phyloP scores from a whole-genome alignment of 30 jellyfish, hydroid and myxozoan species.

The Pseudorhiza aurosa region DNA sequence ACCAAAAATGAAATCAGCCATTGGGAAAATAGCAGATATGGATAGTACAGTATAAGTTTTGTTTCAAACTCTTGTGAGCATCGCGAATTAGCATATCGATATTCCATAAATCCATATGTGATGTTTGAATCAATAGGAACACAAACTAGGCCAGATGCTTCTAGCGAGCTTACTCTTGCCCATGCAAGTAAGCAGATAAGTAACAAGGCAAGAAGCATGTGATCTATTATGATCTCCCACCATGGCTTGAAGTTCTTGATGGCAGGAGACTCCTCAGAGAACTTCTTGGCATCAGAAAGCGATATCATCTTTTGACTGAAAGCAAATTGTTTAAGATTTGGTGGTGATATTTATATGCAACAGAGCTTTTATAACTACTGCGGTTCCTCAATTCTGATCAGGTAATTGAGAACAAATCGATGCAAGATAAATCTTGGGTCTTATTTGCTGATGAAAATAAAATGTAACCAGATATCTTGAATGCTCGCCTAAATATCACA shows the following conservation, averaged over 20 bases:
- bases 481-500: no score
- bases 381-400: no score
- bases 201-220: slow-evolving; percentile 49
- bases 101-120: slow-evolving; percentile 58
- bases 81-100: slow-evolving; percentile 70
- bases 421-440: no score
- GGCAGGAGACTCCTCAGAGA: slow-evolving; percentile 70
- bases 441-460: no score
- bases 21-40: slow-evolving; percentile 56
- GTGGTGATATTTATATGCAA: no score
- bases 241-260: slow-evolving; percentile 74
- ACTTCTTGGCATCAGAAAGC: slow-evolving; percentile 55
- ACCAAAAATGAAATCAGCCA: slow-evolving; percentile 68
- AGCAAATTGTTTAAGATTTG: no score
- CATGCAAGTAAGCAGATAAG: slow-evolving; percentile 69
- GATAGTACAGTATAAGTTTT: slow-evolving; percentile 61
- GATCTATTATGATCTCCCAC: slow-evolving; percentile 78
- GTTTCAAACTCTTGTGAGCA: slow-evolving; percentile 84
- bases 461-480: no score
- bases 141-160: slow-evolving; percentile 80
- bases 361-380: no score
- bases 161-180: slow-evolving; percentile 71
- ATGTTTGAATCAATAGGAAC: slow-evolving; percentile 32
- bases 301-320: slow-evolving; percentile 33
- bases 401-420: no score